phyloP scores from a whole-genome alignment of 2,888 invertebrate species.

The Leucophora obtusa region DNA sequence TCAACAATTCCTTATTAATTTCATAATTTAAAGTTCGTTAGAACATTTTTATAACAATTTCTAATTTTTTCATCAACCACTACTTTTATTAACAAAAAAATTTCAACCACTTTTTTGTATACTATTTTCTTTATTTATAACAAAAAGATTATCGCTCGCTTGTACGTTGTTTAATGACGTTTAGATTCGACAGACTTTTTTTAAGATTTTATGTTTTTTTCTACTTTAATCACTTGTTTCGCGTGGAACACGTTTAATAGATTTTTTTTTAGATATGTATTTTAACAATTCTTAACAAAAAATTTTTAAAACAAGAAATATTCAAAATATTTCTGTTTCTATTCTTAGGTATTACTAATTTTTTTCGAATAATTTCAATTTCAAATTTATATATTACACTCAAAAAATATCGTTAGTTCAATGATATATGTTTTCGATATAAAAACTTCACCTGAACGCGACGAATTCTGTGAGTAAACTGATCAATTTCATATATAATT shows the following conservation, averaged over 20 bases:
- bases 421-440: not conserved
- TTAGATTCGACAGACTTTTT: constrained; percentile 32
- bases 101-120: constrained; percentile 2
- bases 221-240: constrained; percentile 18
- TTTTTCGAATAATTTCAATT: not conserved
- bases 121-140: not conserved
- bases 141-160: constrained; percentile 45
- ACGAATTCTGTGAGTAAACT: constrained; percentile 67
- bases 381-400: constrained; percentile 16
- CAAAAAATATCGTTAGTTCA: constrained; percentile 34
- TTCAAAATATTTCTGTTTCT: constrained; percentile 32
- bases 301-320: not conserved
- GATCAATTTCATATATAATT: constrained; percentile 55
- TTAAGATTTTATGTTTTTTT: constrained; percentile 23
- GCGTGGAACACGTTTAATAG: not conserved
- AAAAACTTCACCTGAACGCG: constrained; percentile 63
- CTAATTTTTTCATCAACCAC: not conserved
- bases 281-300: constrained; percentile 38
- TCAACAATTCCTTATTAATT: constrained; percentile 32
- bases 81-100: constrained; percentile 1
- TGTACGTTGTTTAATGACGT: constrained; percentile 9
- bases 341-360: constrained; percentile 17
- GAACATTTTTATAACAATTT: not conserved
- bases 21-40: constrained; percentile 22
- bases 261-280: constrained; percentile 11